Evolutionary conservation across 2,797 vertebrate genomes (phyloP).

Genomic region (Hirundo rustica): DNA sequence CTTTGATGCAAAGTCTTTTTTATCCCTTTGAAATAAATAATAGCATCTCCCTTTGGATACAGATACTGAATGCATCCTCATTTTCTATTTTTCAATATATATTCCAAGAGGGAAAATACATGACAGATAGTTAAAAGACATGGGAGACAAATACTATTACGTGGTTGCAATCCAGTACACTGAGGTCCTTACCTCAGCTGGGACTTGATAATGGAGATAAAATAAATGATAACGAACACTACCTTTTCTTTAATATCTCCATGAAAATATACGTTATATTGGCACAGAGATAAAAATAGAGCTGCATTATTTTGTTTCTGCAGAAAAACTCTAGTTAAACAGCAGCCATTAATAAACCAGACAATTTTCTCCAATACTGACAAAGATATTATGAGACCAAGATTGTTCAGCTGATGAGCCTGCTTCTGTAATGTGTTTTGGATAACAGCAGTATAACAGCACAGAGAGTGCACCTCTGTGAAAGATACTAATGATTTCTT

Average conservation of each 20-base stretch:
- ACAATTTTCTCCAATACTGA: not conserved
- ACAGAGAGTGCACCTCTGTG: not conserved
- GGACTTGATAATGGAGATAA: not conserved
- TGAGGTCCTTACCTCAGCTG: not conserved
- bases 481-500: conserved; percentile 10
- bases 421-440: not conserved
- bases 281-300: not conserved
- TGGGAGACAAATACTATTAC: not conserved
- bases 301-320: not conserved
- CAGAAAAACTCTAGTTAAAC: not conserved
- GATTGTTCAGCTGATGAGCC: not conserved
- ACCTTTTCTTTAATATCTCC: not conserved
- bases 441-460: not conserved
- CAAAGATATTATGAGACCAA: not conserved
- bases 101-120: not conserved
- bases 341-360: conserved; percentile 2
- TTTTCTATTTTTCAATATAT: not conserved
- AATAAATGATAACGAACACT: not conserved
- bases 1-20: not conserved
- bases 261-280: not conserved
- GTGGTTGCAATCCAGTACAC: not conserved
- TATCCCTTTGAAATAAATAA: not conserved
- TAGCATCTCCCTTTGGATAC: not conserved
- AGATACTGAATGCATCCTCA: not conserved
- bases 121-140: not conserved